A percentile compares a stretch with the other conserved stretches of the same genome.
These are phyloP conservation scores for Lepidocyrtinus sp. DNA, from an alignment of 2,888 invertebrate species.

Conservation along the genomic window DNA sequence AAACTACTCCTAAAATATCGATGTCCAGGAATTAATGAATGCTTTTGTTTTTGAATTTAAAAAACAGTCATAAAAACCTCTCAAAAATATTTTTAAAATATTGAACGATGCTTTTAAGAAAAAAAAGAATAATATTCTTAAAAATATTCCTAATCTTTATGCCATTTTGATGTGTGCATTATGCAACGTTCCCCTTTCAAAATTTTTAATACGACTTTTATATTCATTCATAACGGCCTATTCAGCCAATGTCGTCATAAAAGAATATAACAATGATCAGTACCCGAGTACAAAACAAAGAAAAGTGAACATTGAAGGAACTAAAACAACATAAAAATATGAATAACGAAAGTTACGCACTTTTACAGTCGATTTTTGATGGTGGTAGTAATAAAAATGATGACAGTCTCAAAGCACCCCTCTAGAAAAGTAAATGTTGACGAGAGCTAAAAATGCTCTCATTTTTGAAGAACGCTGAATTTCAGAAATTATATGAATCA, in stretches of 20 bases:
- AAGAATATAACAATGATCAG: conserved; percentile 47
- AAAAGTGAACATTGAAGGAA: neutral
- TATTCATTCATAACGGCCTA: conserved; percentile 45
- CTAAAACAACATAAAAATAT: conserved; percentile 28
- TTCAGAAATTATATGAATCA: conserved; percentile 46
- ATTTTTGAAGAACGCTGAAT: conserved; percentile 43
- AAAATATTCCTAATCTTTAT: conserved; percentile 9
- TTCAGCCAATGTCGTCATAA: conserved; percentile 49
- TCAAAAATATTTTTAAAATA: too few relatives aligned
- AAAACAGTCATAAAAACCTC: too few relatives aligned
- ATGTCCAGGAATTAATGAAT: too few relatives aligned
- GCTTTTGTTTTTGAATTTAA: too few relatives aligned
- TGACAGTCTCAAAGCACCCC: too few relatives aligned
- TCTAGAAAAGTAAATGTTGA: conserved; percentile 32
- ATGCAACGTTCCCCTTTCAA: conserved; percentile 4
- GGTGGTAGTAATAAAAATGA: conserved; percentile 39
- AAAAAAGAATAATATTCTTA: too few relatives aligned
- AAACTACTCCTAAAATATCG: too few relatives aligned
- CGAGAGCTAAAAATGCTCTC: neutral
- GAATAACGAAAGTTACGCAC: neutral
- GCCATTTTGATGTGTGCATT: conserved; percentile 20
- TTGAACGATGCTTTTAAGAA: too few relatives aligned
- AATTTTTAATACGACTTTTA: conserved; percentile 34
- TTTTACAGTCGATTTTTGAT: conserved; percentile 25
- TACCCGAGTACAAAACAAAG: conserved; percentile 26